Conservation (phyloP, 2,113 vertebrate genomes). For the Nannospalax galili region DNA sequence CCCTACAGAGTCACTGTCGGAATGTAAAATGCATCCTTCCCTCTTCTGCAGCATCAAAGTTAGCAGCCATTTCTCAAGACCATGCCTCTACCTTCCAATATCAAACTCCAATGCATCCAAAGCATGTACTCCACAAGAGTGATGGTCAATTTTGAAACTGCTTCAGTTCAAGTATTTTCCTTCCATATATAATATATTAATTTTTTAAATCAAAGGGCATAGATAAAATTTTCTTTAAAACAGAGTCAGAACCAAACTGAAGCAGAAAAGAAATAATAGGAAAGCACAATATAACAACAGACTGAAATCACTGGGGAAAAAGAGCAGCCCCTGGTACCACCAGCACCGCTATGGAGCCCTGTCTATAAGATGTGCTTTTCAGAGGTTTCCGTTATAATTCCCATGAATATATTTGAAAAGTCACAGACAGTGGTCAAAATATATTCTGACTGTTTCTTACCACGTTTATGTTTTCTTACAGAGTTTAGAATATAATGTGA, state of each 20-base stretch:
- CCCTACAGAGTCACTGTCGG: neutral
- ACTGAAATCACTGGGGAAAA: neutral
- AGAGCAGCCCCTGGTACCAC: neutral
- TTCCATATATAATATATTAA: neutral
- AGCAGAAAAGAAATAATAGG: constrained; percentile 21
- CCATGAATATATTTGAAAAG: neutral
- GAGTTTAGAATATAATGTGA: neutral
- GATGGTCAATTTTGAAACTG: neutral
- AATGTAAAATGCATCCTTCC: constrained; percentile 13
- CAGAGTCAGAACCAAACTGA: constrained; percentile 51
- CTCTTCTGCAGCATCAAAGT: constrained; percentile 10
- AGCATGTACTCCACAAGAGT: neutral
- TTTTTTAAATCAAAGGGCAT: neutral
- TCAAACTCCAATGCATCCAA: neutral
- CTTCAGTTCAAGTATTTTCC: constrained; percentile 56
- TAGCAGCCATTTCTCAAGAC: neutral
- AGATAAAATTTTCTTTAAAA: constrained; percentile 62
- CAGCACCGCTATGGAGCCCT: neutral
- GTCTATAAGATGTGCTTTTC: neutral
- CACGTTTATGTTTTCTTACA: neutral
- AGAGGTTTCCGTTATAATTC: neutral
- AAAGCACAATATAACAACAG: neutral
- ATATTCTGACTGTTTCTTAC: constrained; percentile 4
- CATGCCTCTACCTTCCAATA: neutral
- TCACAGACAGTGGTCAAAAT: neutral